Percentiles rank a stretch among this genome's conserved stretches.
Evolutionary conservation across 2,113 vertebrate species (phyloP).

Genomic region (mouse (Mus musculus)): GRCm39 chrX:159722001-159722500

Average conservation of each 20-base stretch:
- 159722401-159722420: not conserved
- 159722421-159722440: not conserved
- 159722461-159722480: not conserved
- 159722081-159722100: no score
- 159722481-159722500: not conserved
- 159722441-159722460: not conserved
- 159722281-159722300: slow-evolving; percentile 51
- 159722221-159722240: not conserved
- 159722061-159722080: no score
- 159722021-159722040: not conserved
- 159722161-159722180: not conserved
- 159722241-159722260: slow-evolving; percentile 16
- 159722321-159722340: not conserved
- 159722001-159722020: not conserved
- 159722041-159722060: not conserved
- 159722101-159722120: no score
- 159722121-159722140: not conserved
- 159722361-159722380: slow-evolving; percentile 48
- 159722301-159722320: slow-evolving; percentile 57
- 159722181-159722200: slow-evolving; percentile 13
- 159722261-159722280: slow-evolving; percentile 59
- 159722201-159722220: slow-evolving; percentile 23
- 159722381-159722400: not conserved
- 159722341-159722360: not conserved
- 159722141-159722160: not conserved